Evolutionary conservation across 2,888 invertebrate species (phyloP), one percentile per base, ranked within the genome.

Genomic region (Loripinus fragilis): DNA sequence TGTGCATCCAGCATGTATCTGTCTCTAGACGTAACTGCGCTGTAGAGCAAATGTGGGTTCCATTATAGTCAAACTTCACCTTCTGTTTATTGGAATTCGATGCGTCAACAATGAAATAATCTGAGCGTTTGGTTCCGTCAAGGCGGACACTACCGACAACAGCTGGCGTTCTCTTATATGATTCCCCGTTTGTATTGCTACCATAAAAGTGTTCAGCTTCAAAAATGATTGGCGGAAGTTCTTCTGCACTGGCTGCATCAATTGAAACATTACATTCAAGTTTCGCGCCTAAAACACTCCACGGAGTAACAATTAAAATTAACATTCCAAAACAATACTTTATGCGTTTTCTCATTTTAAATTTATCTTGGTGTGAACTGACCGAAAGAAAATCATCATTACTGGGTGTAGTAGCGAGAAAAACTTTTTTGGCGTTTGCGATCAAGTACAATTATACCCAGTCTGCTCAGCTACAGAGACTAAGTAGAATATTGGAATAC

Each of bases 11-110:
- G 55, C 55, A 55, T 28, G 55, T 55, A 28, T 55, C 55, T 28
- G 7, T 25, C 30, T 12, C 55, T 28, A 55, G 28, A 10, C 5
- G 55, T 28, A 55, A 20, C 55, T 55, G 55, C 17, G 55, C 55
- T 28, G 55, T 28, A 55, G 25, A 55, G 55, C 55, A 55, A 55
- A 55, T 55, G 28, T 55, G 55, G 23, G 55, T 55, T 55, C 55
- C 55, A 17, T 55, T 55, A 17, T 55, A 55, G 28, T 25, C 55
- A 28, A 55, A 17, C 28, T 5, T 55, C 5, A 55, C 8, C 20
- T 3, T 55, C 55, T 55, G 55, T 25, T 3, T 25, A 7, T 28
- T 17, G 8, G 55, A 25, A 25, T 28, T 55, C 8, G 23, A 25
- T 7, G 17, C 55, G 2, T 17, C 28, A 12, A 55, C 25, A 5